These are phyloP conservation scores for Drosophila ogumai DNA, from an alignment of 1,140 invertebrate species.

Conservation along the genomic window DNA sequence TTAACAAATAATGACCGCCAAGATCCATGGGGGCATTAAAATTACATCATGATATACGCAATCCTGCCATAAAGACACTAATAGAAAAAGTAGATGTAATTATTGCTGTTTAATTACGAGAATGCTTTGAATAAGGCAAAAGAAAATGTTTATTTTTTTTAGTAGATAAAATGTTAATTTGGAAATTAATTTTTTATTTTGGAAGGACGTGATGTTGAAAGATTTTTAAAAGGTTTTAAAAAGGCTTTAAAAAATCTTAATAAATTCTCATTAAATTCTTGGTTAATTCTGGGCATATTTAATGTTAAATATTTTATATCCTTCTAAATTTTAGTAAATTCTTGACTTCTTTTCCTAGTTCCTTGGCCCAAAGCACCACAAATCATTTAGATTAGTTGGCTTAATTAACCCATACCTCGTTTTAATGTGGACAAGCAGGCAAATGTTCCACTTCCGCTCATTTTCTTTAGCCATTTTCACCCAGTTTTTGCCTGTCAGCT, in stretches of 20 bases:
- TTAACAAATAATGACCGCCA: conserved; percentile 39
- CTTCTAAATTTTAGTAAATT: not conserved
- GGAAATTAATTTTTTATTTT: not conserved
- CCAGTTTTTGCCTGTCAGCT: conserved; percentile 24
- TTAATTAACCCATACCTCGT: conserved; percentile 29
- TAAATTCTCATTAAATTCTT: not conserved
- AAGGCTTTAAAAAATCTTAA: not conserved
- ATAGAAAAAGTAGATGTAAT: conserved; percentile 14
- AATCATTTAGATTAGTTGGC: conserved; percentile 35
- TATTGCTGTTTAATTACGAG: conserved; percentile 5
- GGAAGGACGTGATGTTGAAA: not conserved
- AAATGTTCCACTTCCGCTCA: conserved; percentile 34
- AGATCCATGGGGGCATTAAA: conserved; percentile 37
- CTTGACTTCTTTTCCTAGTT: not conserved
- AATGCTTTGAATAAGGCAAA: not conserved
- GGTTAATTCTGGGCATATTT: too few species aligned
- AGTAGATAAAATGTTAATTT: too few species aligned
- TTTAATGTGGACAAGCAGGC: conserved; percentile 41
- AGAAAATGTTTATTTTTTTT: not conserved
- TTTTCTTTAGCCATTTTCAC: conserved; percentile 23
- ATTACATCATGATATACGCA: conserved; percentile 45
- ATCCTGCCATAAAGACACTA: conserved; percentile 23
- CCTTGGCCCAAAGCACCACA: not conserved
- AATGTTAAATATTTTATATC: not conserved
- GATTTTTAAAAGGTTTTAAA: not conserved